These are phyloP conservation scores for Drosophila trichaetosa DNA, from an alignment of 2,888 invertebrate genomes.

Conservation along the genomic window DNA sequence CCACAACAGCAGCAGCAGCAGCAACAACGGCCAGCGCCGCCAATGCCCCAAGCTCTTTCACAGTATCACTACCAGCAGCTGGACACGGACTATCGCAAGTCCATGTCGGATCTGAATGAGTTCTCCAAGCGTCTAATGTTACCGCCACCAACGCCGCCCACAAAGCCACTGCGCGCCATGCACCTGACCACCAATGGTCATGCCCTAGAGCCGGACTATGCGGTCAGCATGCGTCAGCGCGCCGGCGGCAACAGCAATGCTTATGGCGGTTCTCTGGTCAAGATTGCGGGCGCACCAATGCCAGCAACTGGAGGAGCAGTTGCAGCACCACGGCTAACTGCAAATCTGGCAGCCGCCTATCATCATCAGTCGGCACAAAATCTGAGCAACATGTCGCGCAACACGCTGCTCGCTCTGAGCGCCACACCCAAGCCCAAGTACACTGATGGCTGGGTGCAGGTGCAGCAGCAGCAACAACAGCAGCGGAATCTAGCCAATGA, in stretches of 20 bases:
- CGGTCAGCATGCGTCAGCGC: constrained; percentile 65
- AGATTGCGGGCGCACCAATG: constrained; percentile 71
- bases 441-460: constrained; percentile 86
- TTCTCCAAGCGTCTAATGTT: constrained; percentile 82
- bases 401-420: constrained; percentile 89
- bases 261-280: constrained; percentile 80
- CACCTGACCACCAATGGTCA: constrained; percentile 65
- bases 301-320: constrained; percentile 43
- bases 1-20: constrained; percentile 69
- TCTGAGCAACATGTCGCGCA: constrained; percentile 88
- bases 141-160: constrained; percentile 86
- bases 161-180: constrained; percentile 86
- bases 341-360: constrained; percentile 56
- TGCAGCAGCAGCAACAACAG: constrained; percentile 76
- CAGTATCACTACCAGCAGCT: constrained; percentile 82
- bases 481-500: constrained; percentile 79
- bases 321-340: constrained; percentile 56
- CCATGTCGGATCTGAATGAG: constrained; percentile 87
- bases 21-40: constrained; percentile 59
- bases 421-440: constrained; percentile 92
- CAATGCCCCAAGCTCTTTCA: constrained; percentile 72
- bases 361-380: constrained; percentile 82
- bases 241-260: constrained; percentile 27
- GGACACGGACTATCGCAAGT: constrained; percentile 86
- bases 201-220: constrained; percentile 61